Evolutionary conservation across 35 echinoderm and acorn worm genomes (phyloP), one percentile per base, ranked within the genome.

Genomic region (Chiridota heheva): DNA sequence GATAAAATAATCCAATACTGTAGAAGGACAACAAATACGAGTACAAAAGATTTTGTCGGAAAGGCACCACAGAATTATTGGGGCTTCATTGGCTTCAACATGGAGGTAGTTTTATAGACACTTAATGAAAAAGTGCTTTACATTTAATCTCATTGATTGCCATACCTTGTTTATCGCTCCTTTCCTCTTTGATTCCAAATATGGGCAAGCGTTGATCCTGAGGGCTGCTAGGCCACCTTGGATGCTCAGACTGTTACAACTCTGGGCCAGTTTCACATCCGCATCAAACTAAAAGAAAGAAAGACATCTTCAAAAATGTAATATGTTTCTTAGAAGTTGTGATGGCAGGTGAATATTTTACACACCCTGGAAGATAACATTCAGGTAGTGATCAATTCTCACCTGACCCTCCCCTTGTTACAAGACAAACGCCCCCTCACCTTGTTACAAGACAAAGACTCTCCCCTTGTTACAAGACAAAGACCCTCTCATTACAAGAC

Each of bases 121-220:
- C n/a, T n/a, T n/a, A n/a, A n/a, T n/a, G n/a, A n/a, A n/a, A n/a
- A n/a, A n/a, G n/a, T n/a, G n/a, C n/a, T n/a, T n/a, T n/a, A n/a
- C n/a, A n/a, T n/a, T n/a, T n/a, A n/a, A n/a, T n/a, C n/a, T n/a
- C n/a, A n/a, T n/a, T n/a, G n/a, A n/a, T n/a, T n/a, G n/a, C n/a
- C n/a, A n/a, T 83, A 90, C 92, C 92, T 90, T 86, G 82, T 70
- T 90, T 22, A 82, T 84, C 46, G 70, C 90, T 39, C 92, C 92
- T 59, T 90, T 86, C 5, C 92, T 55, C 56, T 86, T 67, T 26
- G 81, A 59, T 63, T 86, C 82, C 29, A 82, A 78, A 40, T 82
- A 96, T 27, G 92, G 92, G 51, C 92, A 96, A 22, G 92, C 92
- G 77, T 96, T 85, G 62, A 96, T 96, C 39, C 92, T 85, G 0